Evolutionary conservation across 2,888 invertebrate genomes (phyloP).

Genomic region (Alcis repandata): DNA sequence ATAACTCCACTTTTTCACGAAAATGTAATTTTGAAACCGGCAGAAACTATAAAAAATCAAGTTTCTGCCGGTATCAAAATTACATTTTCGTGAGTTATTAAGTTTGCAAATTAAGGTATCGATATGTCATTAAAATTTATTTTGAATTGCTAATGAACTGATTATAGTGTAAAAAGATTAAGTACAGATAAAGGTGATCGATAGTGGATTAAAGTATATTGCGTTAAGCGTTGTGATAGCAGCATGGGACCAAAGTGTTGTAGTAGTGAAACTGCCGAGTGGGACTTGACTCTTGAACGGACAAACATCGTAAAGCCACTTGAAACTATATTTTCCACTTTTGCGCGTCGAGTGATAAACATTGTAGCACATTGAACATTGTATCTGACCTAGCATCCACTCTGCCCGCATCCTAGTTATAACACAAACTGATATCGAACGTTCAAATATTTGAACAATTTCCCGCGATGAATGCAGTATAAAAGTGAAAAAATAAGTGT

Average conservation of each 20-base stretch:
- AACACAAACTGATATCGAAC: conserved; percentile 45
- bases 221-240: conserved; percentile 22
- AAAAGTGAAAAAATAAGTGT: conserved; percentile 47
- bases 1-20: no score
- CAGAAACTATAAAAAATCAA: no score
- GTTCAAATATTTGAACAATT: conserved; percentile 52
- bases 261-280: conserved; percentile 1
- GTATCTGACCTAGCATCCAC: conserved; percentile 37
- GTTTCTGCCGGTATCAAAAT: no score
- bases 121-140: no score
- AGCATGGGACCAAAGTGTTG: conserved; percentile 17
- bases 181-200: conserved; percentile 43
- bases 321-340: conserved; percentile 7
- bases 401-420: conserved; percentile 51
- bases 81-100: no score
- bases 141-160: conserved; percentile 17
- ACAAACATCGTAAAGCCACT: not conserved
- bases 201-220: conserved; percentile 51
- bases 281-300: conserved; percentile 9
- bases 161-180: conserved; percentile 34
- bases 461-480: conserved; percentile 52
- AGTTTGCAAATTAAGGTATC: no score
- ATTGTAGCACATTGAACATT: no score
- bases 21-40: no score
- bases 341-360: conserved; percentile 32